Conservation (phyloP, 2,888 invertebrate genomes). For the Sphaerolaimus hirsutus region DNA sequence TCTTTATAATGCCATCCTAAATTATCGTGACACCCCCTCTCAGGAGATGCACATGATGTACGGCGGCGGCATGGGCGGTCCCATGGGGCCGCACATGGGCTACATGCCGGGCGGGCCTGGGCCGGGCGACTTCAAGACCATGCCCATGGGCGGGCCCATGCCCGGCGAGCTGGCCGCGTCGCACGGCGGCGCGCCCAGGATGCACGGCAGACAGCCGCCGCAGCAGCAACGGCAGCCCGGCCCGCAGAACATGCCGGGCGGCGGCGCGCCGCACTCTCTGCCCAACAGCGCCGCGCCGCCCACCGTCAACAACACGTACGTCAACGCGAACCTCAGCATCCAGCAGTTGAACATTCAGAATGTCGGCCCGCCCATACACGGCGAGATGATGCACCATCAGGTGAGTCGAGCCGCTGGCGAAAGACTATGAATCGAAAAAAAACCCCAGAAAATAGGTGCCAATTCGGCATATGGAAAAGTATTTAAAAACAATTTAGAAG, state of each 20-base stretch:
- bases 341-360: conserved; percentile 33
- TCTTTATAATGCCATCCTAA: too few relatives aligned
- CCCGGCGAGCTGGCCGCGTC: not conserved
- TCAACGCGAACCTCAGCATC: conserved; percentile 33
- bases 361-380: conserved; percentile 12
- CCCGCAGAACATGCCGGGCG: too few relatives aligned
- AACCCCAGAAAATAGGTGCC: not conserved
- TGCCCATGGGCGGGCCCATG: not conserved
- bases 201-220: too few relatives aligned
- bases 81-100: too few relatives aligned
- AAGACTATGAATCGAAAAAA: not conserved
- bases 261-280: not conserved
- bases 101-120: too few relatives aligned
- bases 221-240: too few relatives aligned
- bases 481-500: too few relatives aligned
- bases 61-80: too few relatives aligned
- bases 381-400: conserved; percentile 7
- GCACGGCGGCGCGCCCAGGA: too few relatives aligned
- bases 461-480: not conserved
- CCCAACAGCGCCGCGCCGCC: conserved; percentile 12
- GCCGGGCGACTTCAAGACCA: not conserved
- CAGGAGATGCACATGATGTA: too few relatives aligned
- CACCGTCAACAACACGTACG: conserved; percentile 32
- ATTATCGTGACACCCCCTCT: too few relatives aligned
- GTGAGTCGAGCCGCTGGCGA: conserved; percentile 25